Evolutionary conservation across 2,797 vertebrate species (phyloP).

Genomic region (Tenualosa ilisha): DNA sequence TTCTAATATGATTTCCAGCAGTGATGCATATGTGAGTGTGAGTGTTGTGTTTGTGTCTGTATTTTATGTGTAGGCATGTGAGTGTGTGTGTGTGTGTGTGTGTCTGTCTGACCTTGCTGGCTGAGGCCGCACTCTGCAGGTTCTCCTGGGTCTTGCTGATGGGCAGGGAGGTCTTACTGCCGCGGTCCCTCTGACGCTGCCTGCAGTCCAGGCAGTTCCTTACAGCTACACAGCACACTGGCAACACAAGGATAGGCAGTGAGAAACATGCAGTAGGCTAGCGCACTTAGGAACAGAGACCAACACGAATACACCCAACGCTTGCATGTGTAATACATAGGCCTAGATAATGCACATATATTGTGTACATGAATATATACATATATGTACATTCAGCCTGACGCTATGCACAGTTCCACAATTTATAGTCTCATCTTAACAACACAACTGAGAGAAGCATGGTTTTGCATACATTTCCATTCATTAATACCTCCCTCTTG

Average conservation of each 20-base stretch:
- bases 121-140: slow-evolving; percentile 70
- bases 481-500: not conserved
- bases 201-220: slow-evolving; percentile 95
- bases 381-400: not conserved
- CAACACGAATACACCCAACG: not conserved
- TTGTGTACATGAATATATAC: too few relatives aligned
- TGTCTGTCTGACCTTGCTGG: slow-evolving; percentile 72
- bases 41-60: not conserved
- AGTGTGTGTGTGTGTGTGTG: slow-evolving; percentile 34
- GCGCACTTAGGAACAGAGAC: not conserved
- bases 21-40: not conserved
- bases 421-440: not conserved
- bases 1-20: not conserved
- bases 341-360: too few relatives aligned
- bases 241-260: not conserved
- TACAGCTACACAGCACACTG: slow-evolving; percentile 81
- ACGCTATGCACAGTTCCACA: not conserved
- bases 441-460: not conserved
- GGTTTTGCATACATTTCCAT: not conserved
- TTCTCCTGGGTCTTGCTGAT: slow-evolving; percentile 85
- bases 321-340: not conserved
- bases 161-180: slow-evolving; percentile 83
- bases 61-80: not conserved
- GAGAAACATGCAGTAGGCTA: not conserved
- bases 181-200: slow-evolving; percentile 88